Evolutionary conservation across 2,888 invertebrate species (phyloP), one percentile per base, ranked within the genome.

Genomic region (Cryptocephalus primarius): DNA sequence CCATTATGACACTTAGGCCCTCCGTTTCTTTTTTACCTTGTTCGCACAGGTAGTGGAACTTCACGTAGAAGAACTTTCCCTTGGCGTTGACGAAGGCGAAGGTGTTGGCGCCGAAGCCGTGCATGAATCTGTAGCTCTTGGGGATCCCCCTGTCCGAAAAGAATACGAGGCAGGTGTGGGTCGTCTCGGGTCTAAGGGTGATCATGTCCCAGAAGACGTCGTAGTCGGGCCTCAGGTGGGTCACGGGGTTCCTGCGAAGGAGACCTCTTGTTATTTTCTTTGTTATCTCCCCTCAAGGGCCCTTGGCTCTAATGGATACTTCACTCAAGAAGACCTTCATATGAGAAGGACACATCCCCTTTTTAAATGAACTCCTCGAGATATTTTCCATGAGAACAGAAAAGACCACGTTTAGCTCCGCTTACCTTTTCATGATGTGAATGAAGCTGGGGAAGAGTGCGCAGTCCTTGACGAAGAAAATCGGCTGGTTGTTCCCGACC

Each of bases 171-270:
- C 82, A 71, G 64, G 94, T 93, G 66, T 96, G 95, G 31, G 81
- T 80, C 1, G 86, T 75, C 71, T 95, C 95, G 0, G 92, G 89
- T 40, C 94, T 78, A 34, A 94, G 72, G 0, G 88, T 82, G 54
- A 92, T 76, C 65, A 95, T 94, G 68, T 95, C 95, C 94, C 94
- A 95, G 66, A 91, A 91, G 89, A 91, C 91, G 64, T 95, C 90
- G 33, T 87, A 75, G 72, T 95, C 94, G 8, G 57, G 58, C 71
- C 91, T 89, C 32, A 94, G 73, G 65, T 90, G 87, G 0, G 90
- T 90, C 31, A 79, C 85, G 1, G 97, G 97, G 69, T 97, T 97
- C 55, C 96, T 79, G 36, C 34, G 51, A 55, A 13, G 8, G 9
- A 11, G 43, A n/a, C n/a, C n/a, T n/a, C n/a, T n/a, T n/a, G 45